Evolutionary conservation across 2,888 invertebrate genomes (phyloP).

Genomic region (Dynastes tityus): DNA sequence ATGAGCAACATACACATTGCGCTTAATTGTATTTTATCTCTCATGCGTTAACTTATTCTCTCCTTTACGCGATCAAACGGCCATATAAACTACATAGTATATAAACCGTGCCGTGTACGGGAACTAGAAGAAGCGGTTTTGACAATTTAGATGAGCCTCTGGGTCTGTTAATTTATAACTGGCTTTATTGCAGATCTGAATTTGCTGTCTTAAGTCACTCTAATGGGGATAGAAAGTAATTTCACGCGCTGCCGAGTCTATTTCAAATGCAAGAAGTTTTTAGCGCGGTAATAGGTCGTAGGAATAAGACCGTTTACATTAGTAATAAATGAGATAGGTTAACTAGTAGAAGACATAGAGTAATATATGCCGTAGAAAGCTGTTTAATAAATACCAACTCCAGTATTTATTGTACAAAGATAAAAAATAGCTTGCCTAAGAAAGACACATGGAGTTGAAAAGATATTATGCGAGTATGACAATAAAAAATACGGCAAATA

Average conservation of each 20-base stretch:
- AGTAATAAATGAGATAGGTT: too few species aligned
- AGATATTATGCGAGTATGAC: too few species aligned
- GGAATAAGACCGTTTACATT: too few species aligned
- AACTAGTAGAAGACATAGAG: too few species aligned
- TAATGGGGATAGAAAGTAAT: constrained; percentile 25
- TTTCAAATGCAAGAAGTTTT: constrained; percentile 16
- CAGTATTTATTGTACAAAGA: too few species aligned
- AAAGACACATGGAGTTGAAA: too few species aligned
- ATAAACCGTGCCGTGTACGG: background rate
- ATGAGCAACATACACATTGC: background rate
- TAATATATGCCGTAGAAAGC: too few species aligned
- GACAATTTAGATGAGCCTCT: constrained; percentile 23
- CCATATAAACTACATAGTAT: constrained; percentile 7
- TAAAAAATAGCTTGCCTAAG: too few species aligned
- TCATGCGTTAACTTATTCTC: constrained; percentile 30
- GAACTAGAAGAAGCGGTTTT: constrained; percentile 16
- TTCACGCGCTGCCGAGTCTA: constrained; percentile 18
- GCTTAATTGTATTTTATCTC: constrained; percentile 22
- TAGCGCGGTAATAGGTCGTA: background rate
- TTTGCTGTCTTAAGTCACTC: constrained; percentile 1
- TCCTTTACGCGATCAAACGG: constrained; percentile 15
- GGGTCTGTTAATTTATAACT: constrained; percentile 17
- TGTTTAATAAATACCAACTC: too few species aligned
- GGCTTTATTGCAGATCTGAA: constrained; percentile 7
- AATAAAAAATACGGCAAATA: too few species aligned